A percentile compares a stretch with the other conserved stretches of the same genome.
phyloP scores from a whole-genome alignment of 1,140 invertebrate species.

The Diabrotica undecimpunctata region DNA sequence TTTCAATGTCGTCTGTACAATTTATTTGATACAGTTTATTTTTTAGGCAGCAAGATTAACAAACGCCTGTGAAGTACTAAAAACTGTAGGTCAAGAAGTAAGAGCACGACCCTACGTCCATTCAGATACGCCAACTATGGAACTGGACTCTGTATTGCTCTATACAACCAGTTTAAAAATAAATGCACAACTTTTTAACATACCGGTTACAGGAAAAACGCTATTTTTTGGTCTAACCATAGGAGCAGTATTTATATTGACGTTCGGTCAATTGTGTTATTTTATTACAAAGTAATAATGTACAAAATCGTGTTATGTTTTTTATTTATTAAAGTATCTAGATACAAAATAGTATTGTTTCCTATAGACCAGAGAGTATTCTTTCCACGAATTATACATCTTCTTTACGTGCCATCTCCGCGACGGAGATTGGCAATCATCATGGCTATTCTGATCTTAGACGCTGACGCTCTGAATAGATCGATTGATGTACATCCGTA shows the following conservation, averaged over 20 bases:
- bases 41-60: conserved; percentile 75
- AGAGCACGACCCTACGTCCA: conserved; percentile 74
- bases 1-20: too few relatives aligned
- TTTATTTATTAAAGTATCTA: too few relatives aligned
- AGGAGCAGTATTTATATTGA: conserved; percentile 56
- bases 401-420: too few relatives aligned
- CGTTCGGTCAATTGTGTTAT: conserved; percentile 63
- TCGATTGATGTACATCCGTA: too few relatives aligned
- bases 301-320: too few relatives aligned
- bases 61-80: conserved; percentile 65
- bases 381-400: too few relatives aligned
- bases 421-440: too few relatives aligned
- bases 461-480: too few relatives aligned
- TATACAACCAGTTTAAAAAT: conserved; percentile 72
- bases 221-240: conserved; percentile 62
- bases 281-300: conserved; percentile 25
- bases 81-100: conserved; percentile 71
- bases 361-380: too few relatives aligned
- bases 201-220: conserved; percentile 66
- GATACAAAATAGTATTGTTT: not conserved
- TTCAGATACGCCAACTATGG: conserved; percentile 67
- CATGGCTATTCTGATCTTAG: too few relatives aligned
- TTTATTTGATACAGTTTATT: conserved; percentile 20
- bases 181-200: conserved; percentile 66
- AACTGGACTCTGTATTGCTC: conserved; percentile 72